Evolutionary conservation across 2,888 invertebrate species (phyloP), one percentile per base, ranked within the genome.

Genomic region (Metalampra italica): DNA sequence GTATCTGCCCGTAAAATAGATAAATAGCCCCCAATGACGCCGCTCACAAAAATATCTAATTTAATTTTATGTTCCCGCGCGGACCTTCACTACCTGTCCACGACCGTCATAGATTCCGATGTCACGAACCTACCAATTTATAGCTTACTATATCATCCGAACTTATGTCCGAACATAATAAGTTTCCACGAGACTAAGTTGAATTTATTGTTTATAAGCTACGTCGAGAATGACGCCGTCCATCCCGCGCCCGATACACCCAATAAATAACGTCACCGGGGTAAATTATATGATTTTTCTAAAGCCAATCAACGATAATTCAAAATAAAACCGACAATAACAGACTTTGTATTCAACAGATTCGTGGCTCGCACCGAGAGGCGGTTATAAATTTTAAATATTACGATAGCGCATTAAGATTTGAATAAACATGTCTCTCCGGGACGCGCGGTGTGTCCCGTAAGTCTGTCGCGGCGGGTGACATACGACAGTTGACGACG

Each of bases 351-450:
- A 55, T 52, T 51, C 55, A 53, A 56, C 49, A 52, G 54, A 53
- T 54, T 47, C 47, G 52, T 45, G 47, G 47, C 45, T 48, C 52
- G 46, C 45, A 46, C 48, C 55, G 57, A 56, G 64, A 66, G 59
- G 57, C 53, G 69, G 65, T 62, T 63, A 76, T 82, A 83, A 78
- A 78, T 81, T 78, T 78, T 63, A 75, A 78, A 81, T 80, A 84
- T 82, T 79, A 80, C 71, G 78, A 72, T 64, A 62, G 60, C 64
- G 71, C 71, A 79, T 78, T 82, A 76, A 78, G 75, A 80, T 83
- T 78, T 83, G 78, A 83, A 86, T 85, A 85, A 85, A 83, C 84
- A 84, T 78, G 82, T 82, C 78, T 68, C 54, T 59, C 14, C 45
- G 52, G 51, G 52, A 47, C 55, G 59, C 39, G 12, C 36, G 36